Percentiles rank a stretch among this genome's conserved stretches.
Conservation (phyloP, 2,113 vertebrate species). For the Sminthopsis crassicaudata region DNA sequence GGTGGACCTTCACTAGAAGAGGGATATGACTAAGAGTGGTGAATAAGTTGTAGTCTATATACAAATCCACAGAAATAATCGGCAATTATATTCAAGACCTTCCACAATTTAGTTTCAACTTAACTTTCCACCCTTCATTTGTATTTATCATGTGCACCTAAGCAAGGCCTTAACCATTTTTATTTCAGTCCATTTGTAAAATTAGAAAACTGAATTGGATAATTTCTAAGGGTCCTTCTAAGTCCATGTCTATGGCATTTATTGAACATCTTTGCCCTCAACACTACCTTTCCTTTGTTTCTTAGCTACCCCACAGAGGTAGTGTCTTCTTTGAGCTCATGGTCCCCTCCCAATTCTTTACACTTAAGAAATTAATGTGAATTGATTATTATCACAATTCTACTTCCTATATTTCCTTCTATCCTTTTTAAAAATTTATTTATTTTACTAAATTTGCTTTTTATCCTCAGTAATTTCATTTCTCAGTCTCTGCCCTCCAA, state of each 20-base stretch:
- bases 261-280: neutral
- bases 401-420: neutral
- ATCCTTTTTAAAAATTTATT: no score
- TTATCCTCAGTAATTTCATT: neutral
- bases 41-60: neutral
- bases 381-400: neutral
- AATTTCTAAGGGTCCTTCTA: neutral
- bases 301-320: neutral
- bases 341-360: neutral
- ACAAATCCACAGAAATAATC: neutral
- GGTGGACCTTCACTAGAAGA: neutral
- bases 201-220: neutral
- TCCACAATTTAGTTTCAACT: neutral
- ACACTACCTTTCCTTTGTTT: neutral
- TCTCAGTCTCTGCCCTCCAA: neutral
- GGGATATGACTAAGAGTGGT: neutral
- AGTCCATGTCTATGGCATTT: neutral
- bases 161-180: neutral
- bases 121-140: neutral
- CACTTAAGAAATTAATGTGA: neutral
- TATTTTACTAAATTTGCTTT: neutral
- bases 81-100: neutral
- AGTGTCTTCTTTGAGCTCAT: neutral
- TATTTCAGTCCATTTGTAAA: neutral
- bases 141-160: neutral